These are phyloP conservation scores for Centruroides vittatus DNA, from an alignment of 1,140 invertebrate species.

Conservation along the genomic window DNA sequence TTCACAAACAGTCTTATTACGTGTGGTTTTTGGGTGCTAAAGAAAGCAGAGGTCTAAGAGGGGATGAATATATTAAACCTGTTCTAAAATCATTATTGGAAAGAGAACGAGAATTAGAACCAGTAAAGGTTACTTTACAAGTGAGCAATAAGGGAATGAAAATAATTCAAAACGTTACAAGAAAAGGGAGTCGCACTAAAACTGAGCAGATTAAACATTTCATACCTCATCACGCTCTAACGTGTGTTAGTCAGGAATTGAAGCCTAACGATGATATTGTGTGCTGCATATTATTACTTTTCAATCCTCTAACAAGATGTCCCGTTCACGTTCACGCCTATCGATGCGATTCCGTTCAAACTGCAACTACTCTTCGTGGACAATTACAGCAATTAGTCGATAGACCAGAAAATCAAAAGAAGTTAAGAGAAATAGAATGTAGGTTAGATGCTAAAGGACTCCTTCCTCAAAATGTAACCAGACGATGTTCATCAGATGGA, in stretches of 20 bases:
- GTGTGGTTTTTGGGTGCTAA: slow-evolving; percentile 95
- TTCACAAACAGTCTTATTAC: slow-evolving; percentile 92
- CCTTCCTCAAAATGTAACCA: slow-evolving; percentile 1
- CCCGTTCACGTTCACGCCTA: slow-evolving; percentile 88
- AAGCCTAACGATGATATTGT: slow-evolving; percentile 64
- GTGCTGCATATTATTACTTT: slow-evolving; percentile 72
- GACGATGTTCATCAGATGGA: slow-evolving; percentile 18
- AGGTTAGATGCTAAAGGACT: slow-evolving; percentile 36
- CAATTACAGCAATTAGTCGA: slow-evolving; percentile 69
- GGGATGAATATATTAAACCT: slow-evolving; percentile 59
- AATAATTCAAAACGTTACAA: slow-evolving; percentile 58
- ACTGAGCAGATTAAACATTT: slow-evolving; percentile 69
- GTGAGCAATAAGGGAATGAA: slow-evolving; percentile 86
- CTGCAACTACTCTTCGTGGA: slow-evolving; percentile 63
- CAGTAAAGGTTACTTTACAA: slow-evolving; percentile 68
- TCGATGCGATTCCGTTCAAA: slow-evolving; percentile 82
- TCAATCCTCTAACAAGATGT: slow-evolving; percentile 77
- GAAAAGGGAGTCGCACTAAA: slow-evolving; percentile 15
- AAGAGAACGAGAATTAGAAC: slow-evolving; percentile 67
- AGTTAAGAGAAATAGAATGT: slow-evolving; percentile 60
- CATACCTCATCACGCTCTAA: slow-evolving; percentile 83
- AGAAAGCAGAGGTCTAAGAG: slow-evolving; percentile 75
- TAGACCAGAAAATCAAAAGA: slow-evolving; percentile 70
- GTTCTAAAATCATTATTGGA: slow-evolving; percentile 70
- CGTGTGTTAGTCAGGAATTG: slow-evolving; percentile 55